phyloP scores from a whole-genome alignment of 2,797 vertebrate species.

The Chlorospingus semifuscus region DNA sequence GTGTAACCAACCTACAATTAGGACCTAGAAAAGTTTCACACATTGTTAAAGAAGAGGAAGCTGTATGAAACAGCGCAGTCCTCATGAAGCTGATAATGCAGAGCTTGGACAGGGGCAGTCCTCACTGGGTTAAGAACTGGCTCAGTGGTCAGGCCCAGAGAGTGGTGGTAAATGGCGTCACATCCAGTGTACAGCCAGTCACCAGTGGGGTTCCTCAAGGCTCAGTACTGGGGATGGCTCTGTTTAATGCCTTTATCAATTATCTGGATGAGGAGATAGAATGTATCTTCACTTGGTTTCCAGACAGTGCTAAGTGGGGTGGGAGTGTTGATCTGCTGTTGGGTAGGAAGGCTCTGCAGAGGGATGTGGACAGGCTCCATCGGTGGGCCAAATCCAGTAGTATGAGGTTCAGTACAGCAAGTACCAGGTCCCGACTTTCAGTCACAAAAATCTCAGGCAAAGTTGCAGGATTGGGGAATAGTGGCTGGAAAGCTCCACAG shows the following conservation, averaged over 20 bases:
- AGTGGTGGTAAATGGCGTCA: background rate
- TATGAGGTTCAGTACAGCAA: background rate
- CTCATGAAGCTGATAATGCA: background rate
- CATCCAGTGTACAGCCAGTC: background rate
- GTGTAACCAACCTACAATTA: background rate
- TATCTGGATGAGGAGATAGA: fast-evolving
- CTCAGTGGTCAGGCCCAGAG: background rate
- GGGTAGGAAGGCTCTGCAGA: background rate
- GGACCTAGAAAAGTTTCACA: background rate
- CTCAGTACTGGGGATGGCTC: background rate
- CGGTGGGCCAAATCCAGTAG: background rate
- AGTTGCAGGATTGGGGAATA: background rate
- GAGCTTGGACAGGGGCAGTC: background rate
- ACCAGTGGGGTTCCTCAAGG: background rate
- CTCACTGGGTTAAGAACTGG: background rate
- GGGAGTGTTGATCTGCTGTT: background rate
- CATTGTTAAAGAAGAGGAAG: background rate
- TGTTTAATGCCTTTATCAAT: background rate
- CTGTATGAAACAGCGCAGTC: background rate
- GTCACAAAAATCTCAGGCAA: background rate
- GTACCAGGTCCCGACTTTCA: background rate
- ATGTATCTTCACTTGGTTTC: background rate
- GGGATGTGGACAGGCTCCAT: background rate
- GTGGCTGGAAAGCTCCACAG: fast-evolving
- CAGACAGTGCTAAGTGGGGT: background rate